A percentile compares a stretch with the other conserved stretches of the same genome.
Conservation (phyloP, 2,797 vertebrate genomes). For the Cuniculus paca region DNA sequence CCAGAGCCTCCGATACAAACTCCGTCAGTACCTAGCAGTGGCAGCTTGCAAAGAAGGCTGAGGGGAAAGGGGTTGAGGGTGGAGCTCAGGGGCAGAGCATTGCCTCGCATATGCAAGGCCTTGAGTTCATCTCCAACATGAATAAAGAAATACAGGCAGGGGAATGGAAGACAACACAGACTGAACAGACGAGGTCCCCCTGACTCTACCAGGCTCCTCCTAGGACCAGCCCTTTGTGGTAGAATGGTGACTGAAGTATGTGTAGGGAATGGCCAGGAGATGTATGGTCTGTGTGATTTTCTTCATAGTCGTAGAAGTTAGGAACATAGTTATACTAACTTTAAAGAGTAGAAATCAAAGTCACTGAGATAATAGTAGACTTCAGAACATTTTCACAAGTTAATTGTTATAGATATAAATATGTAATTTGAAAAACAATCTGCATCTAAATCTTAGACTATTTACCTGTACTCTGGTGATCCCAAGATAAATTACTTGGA, state of each 20-base stretch:
- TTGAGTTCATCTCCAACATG: not conserved
- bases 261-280: not conserved
- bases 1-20: not conserved
- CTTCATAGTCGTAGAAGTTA: not conserved
- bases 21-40: not conserved
- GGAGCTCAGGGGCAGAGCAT: not conserved
- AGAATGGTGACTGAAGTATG: not conserved
- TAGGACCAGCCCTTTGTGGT: not conserved
- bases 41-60: not conserved
- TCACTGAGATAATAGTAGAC: not conserved
- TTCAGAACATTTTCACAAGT: not conserved
- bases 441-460: conserved; percentile 10
- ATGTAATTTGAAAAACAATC: not conserved
- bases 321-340: not conserved
- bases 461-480: not conserved
- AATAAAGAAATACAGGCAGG: not conserved
- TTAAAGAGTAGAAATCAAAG: conserved; percentile 9
- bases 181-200: not conserved
- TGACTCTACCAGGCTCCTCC: not conserved
- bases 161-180: not conserved
- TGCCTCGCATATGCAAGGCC: not conserved
- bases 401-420: conserved; percentile 14
- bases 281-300: not conserved
- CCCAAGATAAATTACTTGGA: not conserved
- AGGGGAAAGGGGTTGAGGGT: not conserved